Conservation (phyloP, 2,797 vertebrate genomes). For the Periophthalmus magnuspinnatus region DNA sequence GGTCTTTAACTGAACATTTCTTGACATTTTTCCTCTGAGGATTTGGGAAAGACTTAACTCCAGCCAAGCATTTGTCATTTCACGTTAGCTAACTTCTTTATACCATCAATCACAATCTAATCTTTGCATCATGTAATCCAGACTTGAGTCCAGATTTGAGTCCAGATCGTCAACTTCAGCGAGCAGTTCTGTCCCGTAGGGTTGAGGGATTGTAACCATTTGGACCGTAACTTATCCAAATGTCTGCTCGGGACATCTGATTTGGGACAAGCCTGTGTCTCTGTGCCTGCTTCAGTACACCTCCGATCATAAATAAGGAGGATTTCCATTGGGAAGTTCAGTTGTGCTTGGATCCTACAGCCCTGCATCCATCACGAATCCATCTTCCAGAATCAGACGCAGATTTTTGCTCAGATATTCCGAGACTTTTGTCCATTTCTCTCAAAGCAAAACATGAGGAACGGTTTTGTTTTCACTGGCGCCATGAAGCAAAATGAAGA, state of each 20-base stretch:
- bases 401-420: neutral
- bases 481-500: constrained; percentile 16
- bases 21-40: constrained; percentile 7
- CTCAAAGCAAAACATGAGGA: neutral
- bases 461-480: constrained; percentile 19
- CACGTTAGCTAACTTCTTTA: neutral
- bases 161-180: constrained; percentile 22
- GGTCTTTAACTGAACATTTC: neutral
- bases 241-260: constrained; percentile 47
- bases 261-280: constrained; percentile 15
- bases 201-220: neutral
- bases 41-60: constrained; percentile 12
- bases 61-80: constrained; percentile 5
- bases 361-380: constrained; percentile 32
- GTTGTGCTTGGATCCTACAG: constrained; percentile 24
- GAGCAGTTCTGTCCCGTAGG: neutral
- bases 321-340: constrained; percentile 31
- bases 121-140: neutral
- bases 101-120: neutral
- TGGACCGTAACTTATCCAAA: constrained; percentile 26
- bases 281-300: constrained; percentile 13
- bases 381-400: constrained; percentile 49
- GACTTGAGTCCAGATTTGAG: neutral
- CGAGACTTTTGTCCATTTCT: constrained; percentile 7
- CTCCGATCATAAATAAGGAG: constrained; percentile 28